A percentile compares a stretch with the other conserved stretches of the same genome.
Conservation (phyloP, 2,113 vertebrate species). For the Cyphomyrus discorhynchus region DNA sequence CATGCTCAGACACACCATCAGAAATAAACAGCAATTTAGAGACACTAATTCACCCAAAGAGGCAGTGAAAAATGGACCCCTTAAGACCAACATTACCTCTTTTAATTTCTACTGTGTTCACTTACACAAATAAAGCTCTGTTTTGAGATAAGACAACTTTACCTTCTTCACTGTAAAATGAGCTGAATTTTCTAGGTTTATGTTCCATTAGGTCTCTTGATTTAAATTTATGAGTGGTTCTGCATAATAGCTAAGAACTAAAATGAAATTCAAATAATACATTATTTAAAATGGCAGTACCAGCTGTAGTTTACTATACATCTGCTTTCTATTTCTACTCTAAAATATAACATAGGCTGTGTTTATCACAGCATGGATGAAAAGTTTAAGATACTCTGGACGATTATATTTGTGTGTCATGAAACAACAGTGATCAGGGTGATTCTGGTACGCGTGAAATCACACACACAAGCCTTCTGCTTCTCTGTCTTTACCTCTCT, state of each 20-base stretch:
- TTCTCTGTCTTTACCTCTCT: not conserved
- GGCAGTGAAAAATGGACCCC: not conserved
- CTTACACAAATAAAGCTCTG: not conserved
- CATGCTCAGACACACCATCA: not conserved
- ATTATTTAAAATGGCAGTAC: not conserved
- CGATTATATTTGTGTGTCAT: not conserved
- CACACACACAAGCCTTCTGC: not conserved
- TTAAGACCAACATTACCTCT: not conserved
- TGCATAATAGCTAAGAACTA: not conserved
- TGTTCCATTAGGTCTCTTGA: not conserved
- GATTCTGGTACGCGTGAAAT: not conserved
- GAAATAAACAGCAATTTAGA: not conserved
- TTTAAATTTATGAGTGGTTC: not conserved
- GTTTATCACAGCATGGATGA: not conserved
- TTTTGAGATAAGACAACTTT: not conserved
- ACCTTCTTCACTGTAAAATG: not conserved
- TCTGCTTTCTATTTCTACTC: not conserved
- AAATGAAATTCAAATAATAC: not conserved
- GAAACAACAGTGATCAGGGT: not conserved
- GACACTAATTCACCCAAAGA: not conserved
- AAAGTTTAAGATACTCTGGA: not conserved
- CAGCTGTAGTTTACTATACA: not conserved
- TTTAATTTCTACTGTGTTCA: not conserved
- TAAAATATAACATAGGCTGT: not conserved
- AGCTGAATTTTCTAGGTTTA: not conserved